Evolutionary conservation across 2,797 vertebrate species (phyloP).

Genomic region (Chiroxiphia lanceolata): DNA sequence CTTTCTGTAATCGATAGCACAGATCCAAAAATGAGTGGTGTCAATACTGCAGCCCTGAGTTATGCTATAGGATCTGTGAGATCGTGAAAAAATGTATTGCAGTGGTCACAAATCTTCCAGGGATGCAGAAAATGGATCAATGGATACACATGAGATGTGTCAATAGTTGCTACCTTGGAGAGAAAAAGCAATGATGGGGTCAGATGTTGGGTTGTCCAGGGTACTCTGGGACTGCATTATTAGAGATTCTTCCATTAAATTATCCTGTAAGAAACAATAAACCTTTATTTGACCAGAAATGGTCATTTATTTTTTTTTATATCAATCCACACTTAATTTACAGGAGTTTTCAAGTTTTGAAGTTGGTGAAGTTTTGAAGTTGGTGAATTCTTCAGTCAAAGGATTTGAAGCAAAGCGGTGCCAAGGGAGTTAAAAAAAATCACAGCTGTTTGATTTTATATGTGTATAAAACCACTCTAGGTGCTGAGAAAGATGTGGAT

Average conservation of each 20-base stretch:
- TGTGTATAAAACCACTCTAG: neutral
- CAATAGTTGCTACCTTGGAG: neutral
- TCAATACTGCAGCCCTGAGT: neutral
- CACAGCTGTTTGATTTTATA: neutral
- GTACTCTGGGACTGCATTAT: neutral
- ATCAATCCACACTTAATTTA: neutral
- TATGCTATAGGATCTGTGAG: neutral
- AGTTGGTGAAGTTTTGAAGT: neutral
- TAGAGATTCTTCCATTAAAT: neutral
- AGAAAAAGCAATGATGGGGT: neutral
- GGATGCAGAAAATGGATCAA: neutral
- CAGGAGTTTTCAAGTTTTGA: neutral
- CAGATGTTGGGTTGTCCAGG: neutral
- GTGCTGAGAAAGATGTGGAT: neutral
- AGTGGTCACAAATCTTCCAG: neutral
- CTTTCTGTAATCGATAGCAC: neutral
- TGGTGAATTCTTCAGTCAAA: neutral
- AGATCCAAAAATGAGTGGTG: neutral
- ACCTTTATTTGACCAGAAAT: neutral
- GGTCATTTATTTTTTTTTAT: neutral
- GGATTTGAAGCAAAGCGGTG: neutral
- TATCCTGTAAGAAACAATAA: neutral
- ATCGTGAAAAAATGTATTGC: neutral
- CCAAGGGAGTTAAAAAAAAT: neutral
- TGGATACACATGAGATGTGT: neutral